Evolutionary conservation across 1,140 invertebrate genomes (phyloP).

Genomic region (Pseudomyrmex cubaensis): DNA sequence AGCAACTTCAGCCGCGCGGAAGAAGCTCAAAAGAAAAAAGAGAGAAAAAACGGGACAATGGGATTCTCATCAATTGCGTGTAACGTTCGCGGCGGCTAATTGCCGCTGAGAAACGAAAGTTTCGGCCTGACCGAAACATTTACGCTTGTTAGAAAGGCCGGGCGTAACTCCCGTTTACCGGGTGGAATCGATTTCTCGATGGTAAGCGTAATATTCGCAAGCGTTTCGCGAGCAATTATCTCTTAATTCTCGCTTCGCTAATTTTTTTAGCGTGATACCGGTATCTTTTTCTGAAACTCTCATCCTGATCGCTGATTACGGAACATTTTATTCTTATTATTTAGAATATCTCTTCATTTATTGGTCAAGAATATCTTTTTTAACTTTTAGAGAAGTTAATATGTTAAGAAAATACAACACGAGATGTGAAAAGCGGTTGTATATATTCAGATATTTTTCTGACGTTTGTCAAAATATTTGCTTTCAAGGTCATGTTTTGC

Average conservation of each 20-base stretch:
- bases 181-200: conserved; percentile 78
- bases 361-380: neutral
- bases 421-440: neutral
- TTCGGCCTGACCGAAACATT: conserved; percentile 40
- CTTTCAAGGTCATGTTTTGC: neutral
- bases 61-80: conserved; percentile 51
- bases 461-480: neutral
- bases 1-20: neutral
- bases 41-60: conserved; percentile 35
- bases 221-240: conserved; percentile 74
- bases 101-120: conserved; percentile 73
- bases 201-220: conserved; percentile 39
- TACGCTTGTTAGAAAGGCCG: conserved; percentile 60
- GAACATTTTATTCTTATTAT: no score
- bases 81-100: conserved; percentile 53
- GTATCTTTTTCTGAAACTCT: no score
- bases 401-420: no score
- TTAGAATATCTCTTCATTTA: no score
- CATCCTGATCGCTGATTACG: no score
- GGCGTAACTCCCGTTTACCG: conserved; percentile 70
- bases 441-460: neutral
- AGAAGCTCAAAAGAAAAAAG: neutral
- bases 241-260: conserved; percentile 19
- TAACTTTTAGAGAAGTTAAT: neutral
- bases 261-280: neutral